Evolutionary conservation across 2,113 vertebrate genomes (phyloP).

Genomic region (Gallinago media): DNA sequence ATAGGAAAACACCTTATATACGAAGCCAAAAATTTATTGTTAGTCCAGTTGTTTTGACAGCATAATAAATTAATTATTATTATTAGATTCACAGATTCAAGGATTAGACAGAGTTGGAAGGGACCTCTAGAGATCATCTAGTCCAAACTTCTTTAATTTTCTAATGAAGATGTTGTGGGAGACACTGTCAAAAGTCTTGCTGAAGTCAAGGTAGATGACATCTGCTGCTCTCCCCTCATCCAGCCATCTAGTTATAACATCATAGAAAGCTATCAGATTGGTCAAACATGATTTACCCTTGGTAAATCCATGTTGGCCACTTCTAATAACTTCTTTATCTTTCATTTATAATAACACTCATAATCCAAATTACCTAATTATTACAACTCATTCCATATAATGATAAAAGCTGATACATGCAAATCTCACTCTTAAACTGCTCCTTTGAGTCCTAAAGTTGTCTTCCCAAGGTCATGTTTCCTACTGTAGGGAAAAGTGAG

Average conservation of each 20-base stretch:
- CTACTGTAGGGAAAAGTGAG: not conserved
- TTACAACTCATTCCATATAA: not conserved
- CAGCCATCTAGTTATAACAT: too few species aligned
- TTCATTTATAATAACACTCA: not conserved
- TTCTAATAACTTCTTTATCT: not conserved
- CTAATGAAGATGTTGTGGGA: too few species aligned
- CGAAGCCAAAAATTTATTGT: not conserved
- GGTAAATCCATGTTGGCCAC: too few species aligned
- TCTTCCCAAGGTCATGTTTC: rapidly evolving
- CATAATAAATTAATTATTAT: not conserved
- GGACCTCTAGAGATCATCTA: too few species aligned
- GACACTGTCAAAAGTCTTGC: too few species aligned
- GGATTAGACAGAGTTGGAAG: too few species aligned
- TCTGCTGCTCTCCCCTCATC: too few species aligned
- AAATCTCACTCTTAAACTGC: not conserved
- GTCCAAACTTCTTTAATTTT: too few species aligned
- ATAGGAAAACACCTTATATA: not conserved
- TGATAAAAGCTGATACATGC: not conserved
- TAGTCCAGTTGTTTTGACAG: not conserved
- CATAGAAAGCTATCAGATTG: too few species aligned
- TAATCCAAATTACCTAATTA: not conserved
- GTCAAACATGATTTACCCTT: too few species aligned
- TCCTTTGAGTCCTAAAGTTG: not conserved
- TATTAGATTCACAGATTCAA: not conserved
- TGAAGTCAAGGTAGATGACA: too few species aligned